Conservation (phyloP, 2,797 vertebrate species). For the Thaleichthys pacificus region DNA sequence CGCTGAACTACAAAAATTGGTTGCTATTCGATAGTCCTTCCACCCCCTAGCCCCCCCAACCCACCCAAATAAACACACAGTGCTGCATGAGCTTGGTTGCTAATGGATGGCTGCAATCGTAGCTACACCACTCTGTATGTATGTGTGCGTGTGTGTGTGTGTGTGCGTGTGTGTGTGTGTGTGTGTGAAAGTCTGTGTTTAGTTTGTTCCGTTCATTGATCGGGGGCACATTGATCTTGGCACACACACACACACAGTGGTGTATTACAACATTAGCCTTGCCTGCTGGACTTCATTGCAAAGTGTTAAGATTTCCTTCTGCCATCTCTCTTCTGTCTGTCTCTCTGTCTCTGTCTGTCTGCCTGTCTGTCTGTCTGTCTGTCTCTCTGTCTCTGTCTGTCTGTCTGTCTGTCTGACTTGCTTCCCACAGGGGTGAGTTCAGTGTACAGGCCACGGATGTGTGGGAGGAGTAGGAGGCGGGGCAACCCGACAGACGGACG, state of each 20-base stretch:
- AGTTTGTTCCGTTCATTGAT: slow-evolving; percentile 31
- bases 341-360: slow-evolving; percentile 12
- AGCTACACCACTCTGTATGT: slow-evolving; percentile 6
- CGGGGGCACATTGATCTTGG: slow-evolving; percentile 40
- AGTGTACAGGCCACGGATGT: slow-evolving; percentile 8
- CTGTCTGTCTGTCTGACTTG: neutral
- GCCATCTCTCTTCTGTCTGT: neutral
- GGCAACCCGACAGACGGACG: slow-evolving; percentile 55
- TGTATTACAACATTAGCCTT: slow-evolving; percentile 16
- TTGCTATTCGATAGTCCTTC: neutral
- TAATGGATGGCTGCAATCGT: slow-evolving; percentile 38
- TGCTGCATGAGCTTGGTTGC: slow-evolving; percentile 10
- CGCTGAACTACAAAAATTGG: no score
- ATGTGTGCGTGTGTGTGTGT: slow-evolving; percentile 7
- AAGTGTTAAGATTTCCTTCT: neutral
- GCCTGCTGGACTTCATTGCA: neutral
- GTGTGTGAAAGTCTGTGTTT: no score
- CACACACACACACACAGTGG: slow-evolving; percentile 11
- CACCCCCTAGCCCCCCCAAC: neutral
- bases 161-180: slow-evolving; percentile 9
- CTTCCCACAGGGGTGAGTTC: neutral
- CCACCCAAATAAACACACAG: neutral
- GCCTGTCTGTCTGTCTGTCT: neutral
- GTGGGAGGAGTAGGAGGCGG: slow-evolving; percentile 48
- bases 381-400: slow-evolving; percentile 16